phyloP scores from a whole-genome alignment of 2,113 vertebrate species.

The Chaetorhynchus papuensis region DNA sequence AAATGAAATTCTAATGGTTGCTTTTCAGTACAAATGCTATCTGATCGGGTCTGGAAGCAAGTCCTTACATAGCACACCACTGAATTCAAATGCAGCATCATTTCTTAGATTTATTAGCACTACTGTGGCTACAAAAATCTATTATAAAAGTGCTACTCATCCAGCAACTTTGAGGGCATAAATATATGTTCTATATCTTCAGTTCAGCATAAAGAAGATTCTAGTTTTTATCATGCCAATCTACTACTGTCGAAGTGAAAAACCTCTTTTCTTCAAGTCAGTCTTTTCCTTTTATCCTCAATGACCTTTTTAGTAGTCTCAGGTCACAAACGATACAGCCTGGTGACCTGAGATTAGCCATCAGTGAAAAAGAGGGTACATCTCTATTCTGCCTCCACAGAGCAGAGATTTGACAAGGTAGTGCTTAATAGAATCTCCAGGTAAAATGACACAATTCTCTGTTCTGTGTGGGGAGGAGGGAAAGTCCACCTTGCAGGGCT shows the following conservation, averaged over 20 bases:
- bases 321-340: neutral
- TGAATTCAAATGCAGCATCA: neutral
- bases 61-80: neutral
- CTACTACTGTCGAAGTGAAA: neutral
- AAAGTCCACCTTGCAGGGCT: neutral
- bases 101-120: slow-evolving; percentile 34
- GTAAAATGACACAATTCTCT: neutral
- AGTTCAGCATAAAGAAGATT: neutral
- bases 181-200: neutral
- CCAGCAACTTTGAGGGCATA: neutral
- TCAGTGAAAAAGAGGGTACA: neutral
- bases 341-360: neutral
- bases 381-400: neutral
- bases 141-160: neutral
- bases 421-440: neutral
- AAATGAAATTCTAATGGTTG: slow-evolving; percentile 34
- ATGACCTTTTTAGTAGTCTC: neutral
- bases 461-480: neutral
- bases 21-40: slow-evolving; percentile 23
- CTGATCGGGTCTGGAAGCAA: neutral
- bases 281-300: slow-evolving; percentile 21
- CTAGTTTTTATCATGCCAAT: neutral
- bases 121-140: neutral
- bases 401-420: neutral
- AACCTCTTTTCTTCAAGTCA: neutral